Conservation (phyloP, 2,113 vertebrate genomes). For the Atherinomorus stipes region DNA sequence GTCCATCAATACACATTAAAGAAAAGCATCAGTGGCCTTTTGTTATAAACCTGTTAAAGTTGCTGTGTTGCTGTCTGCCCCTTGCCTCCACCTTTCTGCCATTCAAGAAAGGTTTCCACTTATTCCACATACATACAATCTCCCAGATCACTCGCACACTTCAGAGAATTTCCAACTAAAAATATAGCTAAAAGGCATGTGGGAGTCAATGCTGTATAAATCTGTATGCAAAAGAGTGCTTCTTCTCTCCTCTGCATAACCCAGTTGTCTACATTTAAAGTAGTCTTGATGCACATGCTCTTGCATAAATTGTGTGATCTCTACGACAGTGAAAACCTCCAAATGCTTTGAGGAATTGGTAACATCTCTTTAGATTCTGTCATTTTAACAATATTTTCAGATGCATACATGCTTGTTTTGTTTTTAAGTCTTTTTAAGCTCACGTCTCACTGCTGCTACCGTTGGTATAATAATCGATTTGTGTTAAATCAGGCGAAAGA, state of each 20-base stretch:
- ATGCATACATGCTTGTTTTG: too few relatives aligned
- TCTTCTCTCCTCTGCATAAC: slow-evolving; percentile 32
- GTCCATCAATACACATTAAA: neutral
- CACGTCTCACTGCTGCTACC: too few relatives aligned
- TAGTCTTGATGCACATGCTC: slow-evolving; percentile 51
- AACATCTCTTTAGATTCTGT: neutral
- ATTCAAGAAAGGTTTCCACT: slow-evolving; percentile 9
- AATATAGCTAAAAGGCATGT: slow-evolving; percentile 28
- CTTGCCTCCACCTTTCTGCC: slow-evolving; percentile 17
- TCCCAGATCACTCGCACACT: slow-evolving; percentile 14
- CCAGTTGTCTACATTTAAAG: slow-evolving; percentile 51
- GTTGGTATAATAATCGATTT: too few relatives aligned
- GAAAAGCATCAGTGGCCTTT: slow-evolving; percentile 48
- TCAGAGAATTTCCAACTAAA: slow-evolving; percentile 30
- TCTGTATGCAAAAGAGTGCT: slow-evolving; percentile 33
- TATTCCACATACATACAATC: slow-evolving; percentile 12
- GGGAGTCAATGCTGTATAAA: slow-evolving; percentile 24
- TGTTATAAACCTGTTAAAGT: slow-evolving; percentile 42
- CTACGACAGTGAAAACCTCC: slow-evolving; percentile 30
- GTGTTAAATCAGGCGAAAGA: too few relatives aligned
- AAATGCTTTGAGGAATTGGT: slow-evolving; percentile 34
- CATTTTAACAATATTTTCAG: too few relatives aligned
- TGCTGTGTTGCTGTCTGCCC: slow-evolving; percentile 10
- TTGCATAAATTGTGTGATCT: slow-evolving; percentile 48
- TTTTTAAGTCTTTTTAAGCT: too few relatives aligned